Evolutionary conservation across 2,888 invertebrate genomes (phyloP).

Genomic region (Machimus rusticus): DNA sequence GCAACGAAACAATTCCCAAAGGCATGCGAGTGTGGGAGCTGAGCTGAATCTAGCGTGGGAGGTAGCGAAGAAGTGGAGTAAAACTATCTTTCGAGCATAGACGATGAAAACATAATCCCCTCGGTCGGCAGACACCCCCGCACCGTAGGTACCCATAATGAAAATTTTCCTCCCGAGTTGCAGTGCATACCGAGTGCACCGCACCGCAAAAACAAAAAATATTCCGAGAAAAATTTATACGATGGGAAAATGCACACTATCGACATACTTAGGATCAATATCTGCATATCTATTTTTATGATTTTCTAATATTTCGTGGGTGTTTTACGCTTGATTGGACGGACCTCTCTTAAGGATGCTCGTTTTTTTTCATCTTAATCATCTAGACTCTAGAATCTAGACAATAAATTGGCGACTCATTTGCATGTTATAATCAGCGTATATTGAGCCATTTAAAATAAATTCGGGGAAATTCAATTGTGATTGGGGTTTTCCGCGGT

Average conservation of each 20-base stretch:
- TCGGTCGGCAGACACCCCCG: neutral
- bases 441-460: neutral
- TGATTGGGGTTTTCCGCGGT: neutral
- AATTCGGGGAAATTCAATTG: neutral
- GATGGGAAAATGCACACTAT: neutral
- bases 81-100: neutral
- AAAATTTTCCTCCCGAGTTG: neutral
- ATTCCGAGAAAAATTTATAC: neutral
- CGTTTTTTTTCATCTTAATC: neutral
- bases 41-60: neutral
- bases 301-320: neutral
- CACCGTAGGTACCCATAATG: neutral
- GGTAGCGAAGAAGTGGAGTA: slow-evolving; percentile 9
- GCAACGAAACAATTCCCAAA: neutral
- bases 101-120: neutral
- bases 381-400: no score
- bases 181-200: neutral
- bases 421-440: neutral
- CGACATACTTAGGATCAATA: neutral
- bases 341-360: neutral
- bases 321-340: neutral
- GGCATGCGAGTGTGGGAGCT: neutral
- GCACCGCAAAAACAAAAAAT: neutral
- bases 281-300: neutral
- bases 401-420: neutral